Evolutionary conservation across 2,888 invertebrate genomes (phyloP).

Genomic region (Habroteleia sp.): DNA sequence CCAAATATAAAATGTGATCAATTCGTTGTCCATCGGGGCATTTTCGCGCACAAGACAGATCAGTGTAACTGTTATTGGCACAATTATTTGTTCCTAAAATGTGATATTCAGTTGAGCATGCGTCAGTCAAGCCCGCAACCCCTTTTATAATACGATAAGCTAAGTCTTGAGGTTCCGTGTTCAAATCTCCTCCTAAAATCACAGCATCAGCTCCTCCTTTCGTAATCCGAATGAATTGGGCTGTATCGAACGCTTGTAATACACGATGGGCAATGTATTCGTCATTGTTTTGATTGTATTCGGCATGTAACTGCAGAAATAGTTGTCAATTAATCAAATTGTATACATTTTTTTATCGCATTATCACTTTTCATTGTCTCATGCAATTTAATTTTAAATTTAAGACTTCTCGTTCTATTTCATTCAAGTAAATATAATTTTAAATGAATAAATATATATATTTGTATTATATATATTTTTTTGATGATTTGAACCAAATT

Average conservation of each 20-base stretch:
- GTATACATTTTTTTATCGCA: too few relatives aligned
- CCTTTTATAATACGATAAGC: conserved; percentile 86
- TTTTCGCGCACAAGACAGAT: conserved; percentile 81
- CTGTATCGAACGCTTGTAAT: conserved; percentile 96
- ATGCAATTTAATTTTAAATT: too few relatives aligned
- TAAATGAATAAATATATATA: too few relatives aligned
- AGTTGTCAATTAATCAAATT: too few relatives aligned
- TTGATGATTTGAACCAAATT: too few relatives aligned
- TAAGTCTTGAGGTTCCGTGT: conserved; percentile 93
- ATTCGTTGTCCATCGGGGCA: conserved; percentile 92
- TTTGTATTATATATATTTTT: too few relatives aligned
- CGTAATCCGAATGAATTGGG: conserved; percentile 95
- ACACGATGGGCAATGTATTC: conserved; percentile 96
- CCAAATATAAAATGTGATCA: conserved; percentile 92
- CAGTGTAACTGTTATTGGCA: conserved; percentile 91
- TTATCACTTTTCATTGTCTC: too few relatives aligned
- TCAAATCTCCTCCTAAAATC: conserved; percentile 96
- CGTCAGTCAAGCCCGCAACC: conserved; percentile 83
- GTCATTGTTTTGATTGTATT: conserved; percentile 92
- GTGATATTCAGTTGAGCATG: conserved; percentile 77
- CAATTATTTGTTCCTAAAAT: conserved; percentile 88
- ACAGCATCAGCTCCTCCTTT: conserved; percentile 89
- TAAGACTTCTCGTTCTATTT: too few relatives aligned
- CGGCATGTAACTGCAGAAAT: conserved; percentile 96
- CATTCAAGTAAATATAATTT: too few relatives aligned